Conservation (phyloP, 2,113 vertebrate species). For the Brachyhypopomus occidentalis region DNA sequence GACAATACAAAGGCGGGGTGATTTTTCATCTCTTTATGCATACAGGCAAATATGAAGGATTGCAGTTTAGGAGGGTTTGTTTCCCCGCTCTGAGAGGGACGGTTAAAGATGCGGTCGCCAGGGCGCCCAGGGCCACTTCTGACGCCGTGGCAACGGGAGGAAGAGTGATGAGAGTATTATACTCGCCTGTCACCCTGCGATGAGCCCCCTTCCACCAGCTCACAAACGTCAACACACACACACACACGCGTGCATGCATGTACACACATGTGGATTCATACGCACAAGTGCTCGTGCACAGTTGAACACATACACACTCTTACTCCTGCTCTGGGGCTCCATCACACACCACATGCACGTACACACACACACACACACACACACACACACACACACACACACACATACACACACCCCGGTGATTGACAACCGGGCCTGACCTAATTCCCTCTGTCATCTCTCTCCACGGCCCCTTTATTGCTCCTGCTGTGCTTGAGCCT, state of each 20-base stretch:
- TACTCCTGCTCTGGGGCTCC: constrained; percentile 66
- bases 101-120: constrained; percentile 89
- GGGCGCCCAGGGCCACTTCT: constrained; percentile 95
- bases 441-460: constrained; percentile 87
- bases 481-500: constrained; percentile 80
- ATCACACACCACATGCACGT: constrained; percentile 43
- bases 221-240: constrained; percentile 44
- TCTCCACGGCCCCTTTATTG: constrained; percentile 84
- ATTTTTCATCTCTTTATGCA: constrained; percentile 99
- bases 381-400: constrained; percentile 34
- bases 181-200: constrained; percentile 86
- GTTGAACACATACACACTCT: constrained; percentile 47
- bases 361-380: constrained; percentile 28
- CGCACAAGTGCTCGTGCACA: constrained; percentile 1
- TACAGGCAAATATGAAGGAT: constrained; percentile 99
- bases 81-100: constrained; percentile 72
- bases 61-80: constrained; percentile 93
- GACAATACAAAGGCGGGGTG: constrained; percentile 97
- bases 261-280: constrained; percentile 29
- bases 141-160: constrained; percentile 86
- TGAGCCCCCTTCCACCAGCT: constrained; percentile 68
- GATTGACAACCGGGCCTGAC: constrained; percentile 93
- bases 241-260: constrained; percentile 34
- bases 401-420: constrained; percentile 72
- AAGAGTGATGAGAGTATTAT: constrained; percentile 99